Percentiles rank a stretch among this genome's conserved stretches.
These are phyloP conservation scores for Stichodactyla helianthus DNA, from an alignment of 64 coral and sea anemone genomes.

Conservation along the genomic window DNA sequence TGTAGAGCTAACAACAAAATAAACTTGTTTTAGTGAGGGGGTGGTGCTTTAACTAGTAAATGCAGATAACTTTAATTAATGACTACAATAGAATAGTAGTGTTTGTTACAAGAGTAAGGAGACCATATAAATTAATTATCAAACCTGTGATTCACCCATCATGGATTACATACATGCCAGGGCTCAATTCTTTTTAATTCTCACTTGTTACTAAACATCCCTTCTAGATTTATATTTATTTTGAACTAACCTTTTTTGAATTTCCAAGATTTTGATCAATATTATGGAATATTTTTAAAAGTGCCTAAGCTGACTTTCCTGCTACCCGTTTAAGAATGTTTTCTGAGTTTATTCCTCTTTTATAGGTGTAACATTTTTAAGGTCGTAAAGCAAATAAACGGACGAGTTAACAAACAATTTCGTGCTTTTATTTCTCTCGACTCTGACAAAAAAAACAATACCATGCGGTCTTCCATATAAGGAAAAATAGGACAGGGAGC, in stretches of 20 bases:
- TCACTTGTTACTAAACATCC: background rate
- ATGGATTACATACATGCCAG: too few species aligned
- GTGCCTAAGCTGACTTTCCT: constrained; percentile 31
- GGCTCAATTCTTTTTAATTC: background rate
- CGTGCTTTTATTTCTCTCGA: too few species aligned
- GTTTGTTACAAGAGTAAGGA: background rate
- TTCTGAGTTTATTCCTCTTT: constrained; percentile 42
- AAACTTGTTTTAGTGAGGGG: background rate
- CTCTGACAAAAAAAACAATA: too few species aligned
- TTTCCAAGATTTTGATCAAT: constrained; percentile 50
- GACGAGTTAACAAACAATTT: too few species aligned
- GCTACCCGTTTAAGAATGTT: constrained; percentile 24
- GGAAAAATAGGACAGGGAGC: too few species aligned
- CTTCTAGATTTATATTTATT: background rate
- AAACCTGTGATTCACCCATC: too few species aligned
- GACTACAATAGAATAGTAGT: background rate
- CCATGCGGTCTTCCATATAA: too few species aligned
- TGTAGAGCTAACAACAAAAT: background rate
- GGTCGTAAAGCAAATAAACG: too few species aligned
- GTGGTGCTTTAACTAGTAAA: background rate
- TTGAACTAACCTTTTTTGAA: constrained; percentile 33
- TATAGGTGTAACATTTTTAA: background rate
- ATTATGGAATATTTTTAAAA: constrained; percentile 23
- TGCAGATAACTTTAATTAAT: background rate
- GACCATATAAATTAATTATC: background rate